Percentiles rank a stretch among this genome's conserved stretches.
Evolutionary conservation across 2,797 vertebrate genomes (phyloP).

Genomic region (Ataeniobius toweri): DNA sequence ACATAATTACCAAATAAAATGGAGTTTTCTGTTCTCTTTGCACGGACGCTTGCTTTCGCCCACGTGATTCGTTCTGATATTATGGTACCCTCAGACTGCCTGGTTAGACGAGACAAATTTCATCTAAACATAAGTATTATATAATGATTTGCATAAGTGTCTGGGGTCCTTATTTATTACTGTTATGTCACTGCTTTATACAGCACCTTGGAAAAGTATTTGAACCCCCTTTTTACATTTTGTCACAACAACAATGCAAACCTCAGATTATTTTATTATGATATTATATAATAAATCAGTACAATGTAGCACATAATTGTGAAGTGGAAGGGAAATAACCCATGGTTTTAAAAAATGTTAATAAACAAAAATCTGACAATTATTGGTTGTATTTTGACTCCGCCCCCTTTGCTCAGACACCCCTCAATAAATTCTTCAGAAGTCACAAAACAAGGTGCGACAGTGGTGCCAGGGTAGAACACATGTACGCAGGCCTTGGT

Average conservation of each 20-base stretch:
- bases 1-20: slow-evolving; percentile 49
- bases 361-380: background rate
- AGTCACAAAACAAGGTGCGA: background rate
- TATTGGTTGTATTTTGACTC: background rate
- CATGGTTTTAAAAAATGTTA: background rate
- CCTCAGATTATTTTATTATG: background rate
- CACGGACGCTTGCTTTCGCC: slow-evolving; percentile 28
- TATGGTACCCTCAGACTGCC: slow-evolving; percentile 18
- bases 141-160: background rate
- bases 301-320: background rate
- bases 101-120: background rate
- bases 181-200: background rate
- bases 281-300: background rate
- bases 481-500: too few species aligned
- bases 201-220: background rate
- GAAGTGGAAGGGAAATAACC: background rate
- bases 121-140: slow-evolving; percentile 3
- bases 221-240: background rate
- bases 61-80: slow-evolving; percentile 22
- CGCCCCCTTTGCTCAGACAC: background rate
- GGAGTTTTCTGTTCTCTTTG: slow-evolving; percentile 34
- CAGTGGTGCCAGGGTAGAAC: too few species aligned
- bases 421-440: background rate
- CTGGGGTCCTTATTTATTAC: background rate
- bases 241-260: background rate